Evolutionary conservation across 1,140 invertebrate genomes (phyloP), one percentile per base, ranked within the genome.

Genomic region (Asbolus verrucosus): DNA sequence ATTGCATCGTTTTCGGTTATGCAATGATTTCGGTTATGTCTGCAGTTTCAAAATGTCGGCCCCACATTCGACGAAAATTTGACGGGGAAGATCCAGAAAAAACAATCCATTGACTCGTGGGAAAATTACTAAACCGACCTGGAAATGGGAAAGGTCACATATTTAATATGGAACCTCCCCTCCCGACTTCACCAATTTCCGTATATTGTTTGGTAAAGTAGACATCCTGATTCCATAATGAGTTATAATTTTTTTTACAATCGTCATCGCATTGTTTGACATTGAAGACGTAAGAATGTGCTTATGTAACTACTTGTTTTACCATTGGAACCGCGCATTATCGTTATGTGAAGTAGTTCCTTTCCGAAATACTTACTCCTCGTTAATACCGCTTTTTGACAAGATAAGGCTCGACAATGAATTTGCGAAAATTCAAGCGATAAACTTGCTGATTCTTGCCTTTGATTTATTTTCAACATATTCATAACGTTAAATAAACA

Each of bases 141-240:
- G 61, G 61, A 63, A 39, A 63, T 21, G 21, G 61, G 33, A 63
- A 63, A 63, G 61, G 61, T 63, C 33, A 63, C 18, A 15, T 54
- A 54, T 54, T 54, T 21, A 54, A 54, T 11, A 54, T 54, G 36
- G 36, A n/a, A n/a, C n/a, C n/a, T n/a, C n/a, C n/a, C n/a, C n/a
- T n/a, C n/a, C 11, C 60, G 61, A 24, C 39, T 6, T 8, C 33
- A 39, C 13, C 33, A 18, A n/a, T 41, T 63, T 63, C 61, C 61
- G 61, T n/a, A 63, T 30, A 63, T 63, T 63, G 61, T 63, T 63
- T 41, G 14, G 59, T 50, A 19, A 19, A 59, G 9, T 9, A 63
- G 61, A 63, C 61, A 63, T 63, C 61, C 61, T 63, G 61, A 54
- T 54, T 54, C 46, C 14, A 21, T 54, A 54, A 54, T 54, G 46